phyloP scores from a whole-genome alignment of 2,888 invertebrate genomes.

The Melanophora roralis region DNA sequence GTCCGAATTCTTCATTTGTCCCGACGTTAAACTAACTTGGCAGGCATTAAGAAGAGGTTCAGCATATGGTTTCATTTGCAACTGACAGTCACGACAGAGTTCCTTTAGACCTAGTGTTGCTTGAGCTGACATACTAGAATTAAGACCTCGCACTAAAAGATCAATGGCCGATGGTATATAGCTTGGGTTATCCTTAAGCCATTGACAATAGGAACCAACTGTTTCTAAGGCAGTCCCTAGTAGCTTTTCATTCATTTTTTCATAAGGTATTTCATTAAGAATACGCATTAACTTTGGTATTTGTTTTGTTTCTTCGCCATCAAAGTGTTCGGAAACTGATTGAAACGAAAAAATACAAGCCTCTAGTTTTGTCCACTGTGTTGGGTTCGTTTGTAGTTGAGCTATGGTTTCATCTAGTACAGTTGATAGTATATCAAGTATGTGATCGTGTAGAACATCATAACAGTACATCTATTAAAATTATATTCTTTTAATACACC shows the following conservation, averaged over 20 bases:
- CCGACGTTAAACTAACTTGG: constrained; percentile 80
- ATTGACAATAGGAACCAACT: constrained; percentile 90
- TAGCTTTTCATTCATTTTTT: constrained; percentile 80
- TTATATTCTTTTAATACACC: constrained; percentile 65
- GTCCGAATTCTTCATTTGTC: constrained; percentile 82
- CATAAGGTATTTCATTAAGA: constrained; percentile 81
- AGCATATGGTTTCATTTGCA: constrained; percentile 86
- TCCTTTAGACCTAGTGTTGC: constrained; percentile 94
- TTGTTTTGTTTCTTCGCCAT: constrained; percentile 79
- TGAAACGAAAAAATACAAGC: constrained; percentile 83
- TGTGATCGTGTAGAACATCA: constrained; percentile 85
- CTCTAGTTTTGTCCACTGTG: constrained; percentile 81
- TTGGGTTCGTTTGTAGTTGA: constrained; percentile 75
- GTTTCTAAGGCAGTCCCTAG: constrained; percentile 86
- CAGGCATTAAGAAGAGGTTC: constrained; percentile 86
- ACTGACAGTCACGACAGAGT: constrained; percentile 88
- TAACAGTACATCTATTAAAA: constrained; percentile 87
- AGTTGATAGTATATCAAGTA: constrained; percentile 84
- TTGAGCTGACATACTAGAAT: constrained; percentile 84
- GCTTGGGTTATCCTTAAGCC: constrained; percentile 86
- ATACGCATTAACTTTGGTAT: constrained; percentile 81
- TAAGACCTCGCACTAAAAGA: constrained; percentile 83
- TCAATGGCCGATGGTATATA: constrained; percentile 83
- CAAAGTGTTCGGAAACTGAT: constrained; percentile 82
- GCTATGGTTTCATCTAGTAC: constrained; percentile 80